These are phyloP conservation scores for Nebria brevicollis DNA, from an alignment of 2,888 invertebrate species.

Conservation along the genomic window DNA sequence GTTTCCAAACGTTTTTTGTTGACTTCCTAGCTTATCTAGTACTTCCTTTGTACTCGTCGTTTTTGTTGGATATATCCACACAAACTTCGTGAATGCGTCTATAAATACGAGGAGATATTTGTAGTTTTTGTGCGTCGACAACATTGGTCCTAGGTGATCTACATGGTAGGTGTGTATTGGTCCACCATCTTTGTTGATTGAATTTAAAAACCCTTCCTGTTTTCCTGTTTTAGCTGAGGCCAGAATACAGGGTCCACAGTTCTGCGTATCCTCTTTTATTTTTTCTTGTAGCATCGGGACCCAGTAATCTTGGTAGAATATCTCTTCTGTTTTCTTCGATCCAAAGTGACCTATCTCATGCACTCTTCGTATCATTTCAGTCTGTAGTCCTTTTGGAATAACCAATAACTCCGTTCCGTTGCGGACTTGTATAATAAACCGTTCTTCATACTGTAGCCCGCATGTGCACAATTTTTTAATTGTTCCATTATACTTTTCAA, in stretches of 20 bases:
- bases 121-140: constrained; percentile 33
- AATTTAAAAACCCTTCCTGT: constrained; percentile 53
- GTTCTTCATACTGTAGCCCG: constrained; percentile 47
- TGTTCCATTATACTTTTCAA: constrained; percentile 18
- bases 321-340: constrained; percentile 49
- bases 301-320: constrained; percentile 38
- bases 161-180: constrained; percentile 55
- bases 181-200: constrained; percentile 53
- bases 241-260: constrained; percentile 53
- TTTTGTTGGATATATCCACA: constrained; percentile 47
- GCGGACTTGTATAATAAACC: constrained; percentile 38
- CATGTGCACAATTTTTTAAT: constrained; percentile 31
- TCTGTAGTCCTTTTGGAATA: constrained; percentile 48
- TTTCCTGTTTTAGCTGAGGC: constrained; percentile 53
- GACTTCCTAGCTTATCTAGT: constrained; percentile 28
- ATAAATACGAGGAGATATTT: constrained; percentile 44
- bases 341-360: constrained; percentile 50
- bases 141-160: constrained; percentile 55
- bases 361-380: constrained; percentile 43
- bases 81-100: constrained; percentile 20
- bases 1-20: constrained; percentile 46
- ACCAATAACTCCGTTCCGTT: constrained; percentile 48
- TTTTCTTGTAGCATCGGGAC: constrained; percentile 48
- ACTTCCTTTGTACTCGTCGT: constrained; percentile 39
- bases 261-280: constrained; percentile 45